Evolutionary conservation across 2,797 vertebrate genomes (phyloP), one percentile per base, ranked within the genome.

Genomic region (Ceyx erithaca): DNA sequence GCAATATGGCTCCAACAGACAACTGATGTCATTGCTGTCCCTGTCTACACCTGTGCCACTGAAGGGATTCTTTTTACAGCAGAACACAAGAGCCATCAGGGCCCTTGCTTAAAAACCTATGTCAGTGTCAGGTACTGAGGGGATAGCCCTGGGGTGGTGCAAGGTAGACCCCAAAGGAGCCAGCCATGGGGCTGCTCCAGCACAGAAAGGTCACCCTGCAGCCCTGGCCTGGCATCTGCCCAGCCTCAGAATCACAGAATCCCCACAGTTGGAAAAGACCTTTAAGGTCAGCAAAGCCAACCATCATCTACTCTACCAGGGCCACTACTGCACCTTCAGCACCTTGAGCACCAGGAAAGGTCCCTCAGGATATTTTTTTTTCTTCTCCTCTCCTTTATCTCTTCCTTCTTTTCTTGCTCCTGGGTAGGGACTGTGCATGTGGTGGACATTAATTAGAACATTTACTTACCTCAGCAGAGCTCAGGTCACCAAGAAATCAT

Each of bases 161-260:
- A 4, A 1, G 2, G 26, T 1, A 2, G 57, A n/a, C 28, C 28
- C 58, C 9, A 1, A 18, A 22, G 21, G 0, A 12, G 46, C 31
- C 54, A n/a, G 46, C 31, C 6, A 2, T 4, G 23, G 37, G 59
- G 64, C 45, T 12, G 37, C 61, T 31, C 45, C 28, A 3, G 21
- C 14, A 3, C 1, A 28, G 68, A 3, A 59, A 30, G 43, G 35
- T 41, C 49, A n/a, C 21, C 26, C 48, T 9, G 55, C 9, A 12
- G 64, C 40, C 20, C 19, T 1, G 19, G 22, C 31, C 40, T n/a
- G 33, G 69, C 51, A 33, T 35, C 30, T 4, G 2, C 9, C 41
- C 35, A 9, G 80, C 45, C 63, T 69, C 46, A 46, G 21, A 23
- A 46, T 23, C 46, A 46, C 46, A 46, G 46, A 46, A 46, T 23